Conservation (phyloP, 2,113 vertebrate species). For the Oreochromis aureus region DNA sequence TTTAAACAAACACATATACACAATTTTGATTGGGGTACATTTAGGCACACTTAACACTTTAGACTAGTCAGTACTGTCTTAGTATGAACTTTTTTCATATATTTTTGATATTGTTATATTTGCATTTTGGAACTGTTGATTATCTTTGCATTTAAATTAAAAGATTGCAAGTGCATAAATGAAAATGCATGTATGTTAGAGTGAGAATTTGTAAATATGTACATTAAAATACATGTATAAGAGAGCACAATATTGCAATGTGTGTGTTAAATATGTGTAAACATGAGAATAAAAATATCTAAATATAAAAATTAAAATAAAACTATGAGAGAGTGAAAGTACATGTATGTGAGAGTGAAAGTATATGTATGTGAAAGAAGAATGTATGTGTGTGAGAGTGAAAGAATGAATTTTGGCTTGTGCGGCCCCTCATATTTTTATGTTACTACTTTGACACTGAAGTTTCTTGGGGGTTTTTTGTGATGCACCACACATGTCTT, state of each 20-base stretch:
- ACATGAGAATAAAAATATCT: too few relatives aligned
- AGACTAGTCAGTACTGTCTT: not conserved
- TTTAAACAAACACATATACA: not conserved
- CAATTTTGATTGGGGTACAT: not conserved
- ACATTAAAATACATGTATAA: too few relatives aligned
- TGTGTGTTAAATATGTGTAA: too few relatives aligned
- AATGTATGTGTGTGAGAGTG: too few relatives aligned
- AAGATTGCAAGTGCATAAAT: not conserved
- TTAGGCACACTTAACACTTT: not conserved
- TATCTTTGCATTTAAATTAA: not conserved
- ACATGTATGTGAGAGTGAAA: too few relatives aligned
- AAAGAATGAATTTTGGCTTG: too few relatives aligned
- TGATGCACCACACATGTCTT: not conserved
- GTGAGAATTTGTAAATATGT: too few relatives aligned
- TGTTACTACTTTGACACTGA: not conserved
- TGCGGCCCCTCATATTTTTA: not conserved
- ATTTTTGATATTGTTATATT: not conserved
- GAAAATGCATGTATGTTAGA: too few relatives aligned
- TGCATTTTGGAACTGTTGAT: not conserved
- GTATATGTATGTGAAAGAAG: too few relatives aligned
- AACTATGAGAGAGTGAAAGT: too few relatives aligned
- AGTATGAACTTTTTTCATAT: not conserved
- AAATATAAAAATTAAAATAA: too few relatives aligned
- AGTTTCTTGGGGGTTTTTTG: not conserved
- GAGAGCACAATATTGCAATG: too few relatives aligned